Percentiles rank a stretch among this genome's conserved stretches.
Conservation (phyloP, 2,888 invertebrate genomes). For the Ceraclea dissimilis region DNA sequence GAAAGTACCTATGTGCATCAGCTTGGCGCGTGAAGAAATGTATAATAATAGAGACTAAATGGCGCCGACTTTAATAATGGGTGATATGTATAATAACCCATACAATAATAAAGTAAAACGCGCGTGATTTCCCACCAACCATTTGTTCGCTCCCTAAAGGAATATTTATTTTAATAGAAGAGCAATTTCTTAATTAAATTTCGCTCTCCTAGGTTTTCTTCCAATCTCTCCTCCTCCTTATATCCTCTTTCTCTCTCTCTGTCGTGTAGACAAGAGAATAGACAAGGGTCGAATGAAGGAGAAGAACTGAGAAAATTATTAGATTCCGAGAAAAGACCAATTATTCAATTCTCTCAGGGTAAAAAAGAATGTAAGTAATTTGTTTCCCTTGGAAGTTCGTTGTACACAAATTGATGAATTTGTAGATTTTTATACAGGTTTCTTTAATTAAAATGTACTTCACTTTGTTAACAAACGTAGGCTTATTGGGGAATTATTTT, state of each 20-base stretch:
- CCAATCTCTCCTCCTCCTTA: not conserved
- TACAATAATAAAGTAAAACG: conserved; percentile 12
- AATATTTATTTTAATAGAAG: conserved; percentile 19
- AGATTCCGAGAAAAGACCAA: not conserved
- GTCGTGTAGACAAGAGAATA: no score
- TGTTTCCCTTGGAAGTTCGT: not conserved
- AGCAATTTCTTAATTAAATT: conserved; percentile 22
- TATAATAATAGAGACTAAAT: conserved; percentile 1
- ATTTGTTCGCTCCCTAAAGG: conserved; percentile 9
- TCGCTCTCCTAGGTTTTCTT: conserved; percentile 1
- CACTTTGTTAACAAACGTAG: no score
- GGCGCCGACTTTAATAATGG: not conserved
- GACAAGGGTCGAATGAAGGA: not conserved
- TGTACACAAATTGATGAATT: not conserved
- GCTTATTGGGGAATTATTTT: no score
- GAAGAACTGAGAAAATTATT: not conserved
- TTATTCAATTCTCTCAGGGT: not conserved
- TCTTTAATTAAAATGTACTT: not conserved
- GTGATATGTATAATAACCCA: not conserved
- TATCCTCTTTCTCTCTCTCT: no score
- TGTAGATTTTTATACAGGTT: not conserved
- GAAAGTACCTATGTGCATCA: not conserved
- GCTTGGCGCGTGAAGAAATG: not conserved
- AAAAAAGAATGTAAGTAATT: not conserved
- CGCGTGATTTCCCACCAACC: conserved; percentile 13